Conservation (phyloP, 1,140 invertebrate species). For the Lasioglossum albipes region DNA sequence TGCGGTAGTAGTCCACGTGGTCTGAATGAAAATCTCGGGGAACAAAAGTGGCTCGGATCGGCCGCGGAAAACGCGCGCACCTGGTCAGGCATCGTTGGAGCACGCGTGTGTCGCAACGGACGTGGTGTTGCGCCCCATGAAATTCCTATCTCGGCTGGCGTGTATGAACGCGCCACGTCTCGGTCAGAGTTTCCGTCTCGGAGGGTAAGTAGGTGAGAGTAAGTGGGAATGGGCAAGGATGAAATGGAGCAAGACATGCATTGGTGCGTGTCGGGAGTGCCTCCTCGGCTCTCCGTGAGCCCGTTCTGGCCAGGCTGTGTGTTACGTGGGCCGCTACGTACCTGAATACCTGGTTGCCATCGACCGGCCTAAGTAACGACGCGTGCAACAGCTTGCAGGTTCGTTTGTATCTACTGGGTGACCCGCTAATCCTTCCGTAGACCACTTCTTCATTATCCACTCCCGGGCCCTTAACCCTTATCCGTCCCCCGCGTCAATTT, state of each 20-base stretch:
- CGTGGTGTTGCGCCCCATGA: constrained; percentile 48
- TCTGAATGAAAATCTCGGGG: neutral
- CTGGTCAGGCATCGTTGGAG: constrained; percentile 6
- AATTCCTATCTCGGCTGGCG: constrained; percentile 55
- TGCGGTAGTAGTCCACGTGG: no score
- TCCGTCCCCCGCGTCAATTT: no score
- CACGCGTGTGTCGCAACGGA: constrained; percentile 52
- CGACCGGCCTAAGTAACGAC: constrained; percentile 48
- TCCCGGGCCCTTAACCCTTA: no score
- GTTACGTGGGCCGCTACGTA: constrained; percentile 59
- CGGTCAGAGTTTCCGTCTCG: constrained; percentile 76
- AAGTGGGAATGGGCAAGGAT: constrained; percentile 74
- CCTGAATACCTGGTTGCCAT: constrained; percentile 24
- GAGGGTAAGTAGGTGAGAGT: constrained; percentile 76
- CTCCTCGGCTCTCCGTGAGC: constrained; percentile 56
- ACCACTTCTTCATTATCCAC: no score
- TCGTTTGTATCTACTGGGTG: neutral
- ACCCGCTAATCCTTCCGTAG: no score
- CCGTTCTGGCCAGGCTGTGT: constrained; percentile 29
- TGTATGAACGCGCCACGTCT: constrained; percentile 48
- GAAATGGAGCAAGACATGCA: constrained; percentile 79
- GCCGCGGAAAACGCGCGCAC: neutral
- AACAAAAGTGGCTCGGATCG: neutral
- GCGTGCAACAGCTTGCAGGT: constrained; percentile 49
- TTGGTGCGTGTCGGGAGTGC: constrained; percentile 79